Evolutionary conservation across 2,888 invertebrate genomes (phyloP).

Genomic region (Torymus aiolomorphi): DNA sequence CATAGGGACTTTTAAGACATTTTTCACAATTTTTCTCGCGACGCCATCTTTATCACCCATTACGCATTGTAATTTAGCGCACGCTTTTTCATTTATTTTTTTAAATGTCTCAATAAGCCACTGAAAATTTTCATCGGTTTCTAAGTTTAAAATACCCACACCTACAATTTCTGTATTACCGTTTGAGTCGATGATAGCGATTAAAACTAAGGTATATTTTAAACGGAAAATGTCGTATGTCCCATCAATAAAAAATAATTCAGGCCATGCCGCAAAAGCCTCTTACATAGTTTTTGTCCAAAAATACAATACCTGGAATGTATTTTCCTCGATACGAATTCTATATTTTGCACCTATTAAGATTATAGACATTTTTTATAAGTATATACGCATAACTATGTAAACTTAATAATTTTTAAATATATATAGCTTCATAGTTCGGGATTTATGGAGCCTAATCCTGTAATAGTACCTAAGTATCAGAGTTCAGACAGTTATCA

Average conservation of each 20-base stretch:
- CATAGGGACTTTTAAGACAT: slow-evolving; percentile 26
- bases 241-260: slow-evolving; percentile 38
- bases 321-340: background rate
- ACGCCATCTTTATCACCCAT: slow-evolving; percentile 46
- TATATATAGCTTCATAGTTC: too few relatives aligned
- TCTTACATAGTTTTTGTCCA: slow-evolving; percentile 21
- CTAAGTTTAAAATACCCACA: slow-evolving; percentile 18
- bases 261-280: slow-evolving; percentile 13
- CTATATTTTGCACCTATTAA: background rate
- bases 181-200: slow-evolving; percentile 26
- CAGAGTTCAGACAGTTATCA: too few relatives aligned
- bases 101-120: slow-evolving; percentile 32
- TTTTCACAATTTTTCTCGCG: slow-evolving; percentile 28
- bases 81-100: slow-evolving; percentile 4
- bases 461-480: too few relatives aligned
- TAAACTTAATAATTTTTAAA: too few relatives aligned
- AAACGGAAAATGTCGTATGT: slow-evolving; percentile 29
- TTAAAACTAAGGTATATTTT: slow-evolving; percentile 19
- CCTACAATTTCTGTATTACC: slow-evolving; percentile 33
- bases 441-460: too few relatives aligned
- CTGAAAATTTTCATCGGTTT: slow-evolving; percentile 5
- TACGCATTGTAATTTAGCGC: slow-evolving; percentile 16
- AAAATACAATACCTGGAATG: slow-evolving; percentile 41
- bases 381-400: too few relatives aligned
- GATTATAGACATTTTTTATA: too few relatives aligned